These are phyloP conservation scores for Perodicticus potto DNA, from an alignment of 2,797 vertebrate genomes.

Conservation along the genomic window DNA sequence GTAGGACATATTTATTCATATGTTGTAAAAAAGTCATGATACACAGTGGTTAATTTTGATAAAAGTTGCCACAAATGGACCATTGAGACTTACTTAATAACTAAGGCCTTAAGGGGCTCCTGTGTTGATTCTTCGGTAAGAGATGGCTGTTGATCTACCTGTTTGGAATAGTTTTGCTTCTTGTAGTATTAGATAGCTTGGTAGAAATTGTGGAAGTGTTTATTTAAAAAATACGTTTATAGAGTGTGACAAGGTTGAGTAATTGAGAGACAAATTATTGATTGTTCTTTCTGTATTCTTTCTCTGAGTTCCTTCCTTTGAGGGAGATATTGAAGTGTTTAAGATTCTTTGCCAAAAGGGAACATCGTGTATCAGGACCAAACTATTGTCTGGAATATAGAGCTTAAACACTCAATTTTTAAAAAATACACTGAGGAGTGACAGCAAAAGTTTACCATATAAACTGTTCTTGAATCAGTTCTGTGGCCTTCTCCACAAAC, in stretches of 20 bases:
- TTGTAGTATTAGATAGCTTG: neutral
- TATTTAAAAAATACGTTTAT: neutral
- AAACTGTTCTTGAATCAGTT: neutral
- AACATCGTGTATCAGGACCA: neutral
- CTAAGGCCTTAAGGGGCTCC: neutral
- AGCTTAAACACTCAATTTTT: neutral
- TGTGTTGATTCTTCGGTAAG: neutral
- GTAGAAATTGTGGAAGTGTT: neutral
- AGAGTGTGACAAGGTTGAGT: neutral
- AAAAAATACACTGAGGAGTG: neutral
- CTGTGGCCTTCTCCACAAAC: neutral
- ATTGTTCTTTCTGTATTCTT: neutral
- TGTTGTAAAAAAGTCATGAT: neutral
- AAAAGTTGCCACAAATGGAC: neutral
- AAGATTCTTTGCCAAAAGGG: neutral
- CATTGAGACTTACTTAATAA: neutral
- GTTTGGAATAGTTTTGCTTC: neutral
- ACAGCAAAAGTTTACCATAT: neutral
- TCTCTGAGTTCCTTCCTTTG: neutral
- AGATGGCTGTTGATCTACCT: neutral
- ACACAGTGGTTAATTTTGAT: neutral
- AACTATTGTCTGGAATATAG: neutral
- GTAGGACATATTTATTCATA: neutral
- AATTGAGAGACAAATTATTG: neutral
- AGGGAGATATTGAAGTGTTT: neutral